Percentiles rank a stretch among this genome's conserved stretches.
phyloP scores from a whole-genome alignment of 2,113 vertebrate genomes.

The Equus quagga region DNA sequence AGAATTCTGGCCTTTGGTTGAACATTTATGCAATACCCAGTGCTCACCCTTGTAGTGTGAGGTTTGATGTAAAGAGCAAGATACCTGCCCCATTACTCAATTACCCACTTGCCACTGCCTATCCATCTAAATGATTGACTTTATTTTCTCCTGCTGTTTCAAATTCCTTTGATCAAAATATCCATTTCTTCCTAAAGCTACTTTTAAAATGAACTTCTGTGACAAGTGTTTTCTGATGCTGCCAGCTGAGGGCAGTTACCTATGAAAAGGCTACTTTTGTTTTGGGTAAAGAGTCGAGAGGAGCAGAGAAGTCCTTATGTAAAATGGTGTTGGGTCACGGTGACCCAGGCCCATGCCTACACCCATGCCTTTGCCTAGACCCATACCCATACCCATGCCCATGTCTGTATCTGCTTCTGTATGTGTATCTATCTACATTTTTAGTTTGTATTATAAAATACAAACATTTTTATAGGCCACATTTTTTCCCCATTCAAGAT shows the following conservation, averaged over 20 bases:
- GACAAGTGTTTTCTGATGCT: not conserved
- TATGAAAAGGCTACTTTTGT: not conserved
- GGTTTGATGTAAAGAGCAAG: not conserved
- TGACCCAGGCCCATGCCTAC: not conserved
- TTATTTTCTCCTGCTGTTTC: slow-evolving; percentile 15
- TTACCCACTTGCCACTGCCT: not conserved
- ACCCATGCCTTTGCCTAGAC: not conserved
- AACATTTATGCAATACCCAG: not conserved
- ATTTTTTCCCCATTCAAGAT: not conserved
- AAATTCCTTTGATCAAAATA: slow-evolving; percentile 20
- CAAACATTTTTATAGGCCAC: not conserved
- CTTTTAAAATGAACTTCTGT: not conserved
- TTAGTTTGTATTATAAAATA: too few relatives aligned
- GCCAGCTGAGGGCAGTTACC: not conserved
- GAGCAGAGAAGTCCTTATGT: not conserved
- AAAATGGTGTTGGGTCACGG: not conserved
- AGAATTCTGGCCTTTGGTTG: not conserved
- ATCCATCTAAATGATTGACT: not conserved
- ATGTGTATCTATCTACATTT: too few relatives aligned
- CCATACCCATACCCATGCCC: not conserved
- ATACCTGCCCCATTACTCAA: not conserved
- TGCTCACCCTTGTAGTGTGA: not conserved
- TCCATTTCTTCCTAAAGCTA: not conserved
- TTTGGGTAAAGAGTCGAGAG: not conserved
- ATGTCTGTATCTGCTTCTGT: too few relatives aligned